Evolutionary conservation across 2,888 invertebrate species (phyloP).

Genomic region (Tyria jacobaeae): DNA sequence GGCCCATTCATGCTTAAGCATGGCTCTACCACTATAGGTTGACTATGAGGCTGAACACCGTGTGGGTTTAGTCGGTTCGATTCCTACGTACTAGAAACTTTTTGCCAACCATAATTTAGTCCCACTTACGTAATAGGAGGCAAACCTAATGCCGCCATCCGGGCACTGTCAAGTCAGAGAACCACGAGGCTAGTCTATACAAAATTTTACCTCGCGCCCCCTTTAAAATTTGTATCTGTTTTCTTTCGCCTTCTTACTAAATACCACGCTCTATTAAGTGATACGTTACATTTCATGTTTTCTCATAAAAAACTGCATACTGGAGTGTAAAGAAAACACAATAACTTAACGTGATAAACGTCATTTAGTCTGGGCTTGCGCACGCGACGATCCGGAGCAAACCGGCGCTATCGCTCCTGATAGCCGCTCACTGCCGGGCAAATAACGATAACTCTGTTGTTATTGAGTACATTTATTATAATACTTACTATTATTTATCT

Average conservation of each 20-base stretch:
- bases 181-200: no score
- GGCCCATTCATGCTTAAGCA: no score
- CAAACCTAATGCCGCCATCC: no score
- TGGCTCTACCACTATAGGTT: no score
- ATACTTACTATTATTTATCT: conserved; percentile 25
- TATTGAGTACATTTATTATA: conserved; percentile 17
- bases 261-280: conserved; percentile 15
- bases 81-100: no score
- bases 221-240: no score
- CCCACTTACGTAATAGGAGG: no score
- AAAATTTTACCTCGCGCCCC: no score
- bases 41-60: no score
- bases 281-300: background rate
- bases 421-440: conserved; percentile 37
- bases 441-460: conserved; percentile 38
- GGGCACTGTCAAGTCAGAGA: no score
- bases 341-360: conserved; percentile 7
- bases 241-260: background rate
- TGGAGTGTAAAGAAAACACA: conserved; percentile 12
- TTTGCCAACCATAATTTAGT: no score
- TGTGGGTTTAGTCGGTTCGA: no score
- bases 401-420: conserved; percentile 42
- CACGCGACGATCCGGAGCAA: conserved; percentile 25
- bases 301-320: conserved; percentile 14
- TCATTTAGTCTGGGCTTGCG: conserved; percentile 10